These are phyloP conservation scores for Dicrurus megarhynchus DNA, from an alignment of 2,113 vertebrate genomes.

Conservation along the genomic window DNA sequence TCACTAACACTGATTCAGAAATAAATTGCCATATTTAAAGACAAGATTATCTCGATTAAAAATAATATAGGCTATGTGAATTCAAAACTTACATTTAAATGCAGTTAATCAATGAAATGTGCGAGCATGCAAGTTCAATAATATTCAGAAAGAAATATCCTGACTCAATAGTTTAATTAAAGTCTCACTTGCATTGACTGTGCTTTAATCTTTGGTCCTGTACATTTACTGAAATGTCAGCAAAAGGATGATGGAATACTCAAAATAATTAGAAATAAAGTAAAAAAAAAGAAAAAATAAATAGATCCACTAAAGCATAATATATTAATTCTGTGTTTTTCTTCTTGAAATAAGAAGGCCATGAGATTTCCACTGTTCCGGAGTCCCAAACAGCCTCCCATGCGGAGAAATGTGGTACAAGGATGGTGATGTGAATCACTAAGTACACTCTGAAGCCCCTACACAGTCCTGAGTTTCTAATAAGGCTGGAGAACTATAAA, in stretches of 20 bases:
- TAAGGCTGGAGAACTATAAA: neutral
- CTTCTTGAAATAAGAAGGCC: neutral
- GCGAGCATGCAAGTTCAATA: conserved; percentile 14
- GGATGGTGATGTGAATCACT: neutral
- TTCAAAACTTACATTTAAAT: neutral
- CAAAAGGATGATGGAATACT: neutral
- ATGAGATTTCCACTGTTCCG: neutral
- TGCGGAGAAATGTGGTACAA: neutral
- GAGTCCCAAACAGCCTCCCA: neutral
- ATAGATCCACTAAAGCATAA: neutral
- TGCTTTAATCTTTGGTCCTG: neutral
- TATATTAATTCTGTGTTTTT: neutral
- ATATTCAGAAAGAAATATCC: neutral
- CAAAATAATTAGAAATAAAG: neutral
- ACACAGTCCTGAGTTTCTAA: neutral
- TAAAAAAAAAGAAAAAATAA: neutral
- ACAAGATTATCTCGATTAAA: neutral
- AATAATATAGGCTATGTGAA: neutral
- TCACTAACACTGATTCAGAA: neutral
- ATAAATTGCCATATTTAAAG: neutral
- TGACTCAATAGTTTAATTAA: conserved; percentile 18
- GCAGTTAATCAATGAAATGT: neutral
- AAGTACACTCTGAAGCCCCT: neutral
- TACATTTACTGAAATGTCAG: neutral
- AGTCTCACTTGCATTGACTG: neutral